Conservation (phyloP, 2,888 invertebrate species). For the Oligia fasciuncula region DNA sequence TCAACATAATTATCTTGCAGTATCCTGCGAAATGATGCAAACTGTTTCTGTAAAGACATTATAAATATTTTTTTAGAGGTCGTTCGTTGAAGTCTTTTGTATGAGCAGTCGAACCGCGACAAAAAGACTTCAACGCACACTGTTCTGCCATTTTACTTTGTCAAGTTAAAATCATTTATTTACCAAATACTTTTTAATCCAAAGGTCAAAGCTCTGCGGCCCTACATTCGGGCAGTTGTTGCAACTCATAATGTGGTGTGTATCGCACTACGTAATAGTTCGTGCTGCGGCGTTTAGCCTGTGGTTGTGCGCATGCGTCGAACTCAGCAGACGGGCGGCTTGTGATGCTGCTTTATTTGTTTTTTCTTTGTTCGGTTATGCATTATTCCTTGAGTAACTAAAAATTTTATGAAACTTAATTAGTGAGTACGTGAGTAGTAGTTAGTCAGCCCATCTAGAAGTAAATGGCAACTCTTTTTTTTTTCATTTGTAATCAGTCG, state of each 20-base stretch:
- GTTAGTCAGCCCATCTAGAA: neutral
- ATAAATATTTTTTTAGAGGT: neutral
- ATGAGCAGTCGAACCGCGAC: neutral
- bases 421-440: neutral
- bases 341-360: neutral
- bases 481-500: neutral
- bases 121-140: constrained; percentile 45
- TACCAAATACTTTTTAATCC: neutral
- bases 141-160: rapidly evolving
- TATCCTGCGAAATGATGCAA: neutral
- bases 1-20: neutral
- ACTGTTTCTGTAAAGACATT: neutral
- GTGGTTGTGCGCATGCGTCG: constrained; percentile 62
- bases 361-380: neutral
- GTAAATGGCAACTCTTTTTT: no score
- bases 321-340: constrained; percentile 47
- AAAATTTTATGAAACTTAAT: neutral
- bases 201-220: constrained; percentile 57
- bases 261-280: constrained; percentile 61
- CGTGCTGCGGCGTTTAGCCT: constrained; percentile 63
- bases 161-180: neutral
- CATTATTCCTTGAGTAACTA: neutral
- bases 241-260: constrained; percentile 61
- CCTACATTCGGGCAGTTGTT: constrained; percentile 48
- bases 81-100: constrained; percentile 40